Base-by-base conservation (phyloP, 1,140 invertebrate genomes). In the Choristoneura fumiferana region DNA sequence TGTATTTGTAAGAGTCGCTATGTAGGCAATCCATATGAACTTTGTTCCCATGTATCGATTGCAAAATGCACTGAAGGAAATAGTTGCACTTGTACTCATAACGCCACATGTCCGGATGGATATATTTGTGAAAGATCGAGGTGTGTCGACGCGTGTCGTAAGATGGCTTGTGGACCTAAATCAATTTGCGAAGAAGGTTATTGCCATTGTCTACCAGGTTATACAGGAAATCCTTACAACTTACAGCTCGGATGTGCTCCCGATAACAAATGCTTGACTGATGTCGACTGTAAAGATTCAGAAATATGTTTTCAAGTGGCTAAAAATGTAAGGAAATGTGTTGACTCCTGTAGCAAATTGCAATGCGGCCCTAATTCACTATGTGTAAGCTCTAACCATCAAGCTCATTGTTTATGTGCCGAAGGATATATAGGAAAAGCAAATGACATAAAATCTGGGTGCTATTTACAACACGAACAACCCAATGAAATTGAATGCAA, bases 361-460 rank as follows among this genome's bases (percentile, higher is more conserved):
- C 95, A 97, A 71, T 98, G 96, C 80, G 96, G 96, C 9, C 96
- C 96, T 0, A 97, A 97, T 82, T 96, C 96, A 2, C 82, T 97
- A 0, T 98, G 96, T 75, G 91, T 97, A 0, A 92, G 94, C 14
- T 92, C 95, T 57, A 94, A 95, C 72, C 96, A 97, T 81, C 91
- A 94, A 37, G 95, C 96, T 0, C 93, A 94, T 8, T 98, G 96
- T 78, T 92, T 97, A 39, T 98, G 96, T 79, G 87, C 93, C 15
- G 93, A 96, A 59, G 95, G 94, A 0, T 96, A 94, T 74, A 83
- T 90, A 13, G 96, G 96, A 8, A 95, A 96, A 81, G 95, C 96
- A 0, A 93, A 92, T 65, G 94, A 97, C 81, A 86, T 96, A 10
- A 88, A 91, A 36, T 87, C 92, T 6, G 95, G 96, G 3, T 97